phyloP scores from a whole-genome alignment of 2,113 vertebrate genomes.

The Gadus macrocephalus region DNA sequence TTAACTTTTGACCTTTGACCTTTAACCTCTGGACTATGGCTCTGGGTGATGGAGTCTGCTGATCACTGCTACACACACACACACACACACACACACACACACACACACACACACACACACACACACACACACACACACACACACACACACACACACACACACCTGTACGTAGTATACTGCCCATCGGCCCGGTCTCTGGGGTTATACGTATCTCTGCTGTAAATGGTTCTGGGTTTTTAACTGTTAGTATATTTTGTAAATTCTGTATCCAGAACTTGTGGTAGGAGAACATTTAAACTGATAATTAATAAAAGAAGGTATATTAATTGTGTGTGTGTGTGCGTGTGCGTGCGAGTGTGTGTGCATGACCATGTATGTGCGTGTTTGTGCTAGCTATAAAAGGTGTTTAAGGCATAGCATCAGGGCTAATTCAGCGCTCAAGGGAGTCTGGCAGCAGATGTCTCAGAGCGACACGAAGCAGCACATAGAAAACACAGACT shows the following conservation, averaged over 20 bases:
- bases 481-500: too few species aligned
- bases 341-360: not conserved
- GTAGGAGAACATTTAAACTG: slow-evolving; percentile 25
- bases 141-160: slow-evolving; percentile 1
- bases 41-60: too few species aligned
- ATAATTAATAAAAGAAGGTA: not conserved
- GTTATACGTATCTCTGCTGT: slow-evolving; percentile 45
- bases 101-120: too few species aligned
- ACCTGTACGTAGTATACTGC: too few species aligned
- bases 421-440: too few species aligned
- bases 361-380: not conserved
- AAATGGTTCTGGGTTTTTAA: slow-evolving; percentile 39
- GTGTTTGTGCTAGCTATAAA: not conserved
- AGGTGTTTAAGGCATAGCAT: too few species aligned
- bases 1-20: too few species aligned
- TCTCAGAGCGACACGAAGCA: too few species aligned
- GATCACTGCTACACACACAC: too few species aligned
- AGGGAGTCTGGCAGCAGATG: too few species aligned
- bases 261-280: slow-evolving; percentile 40
- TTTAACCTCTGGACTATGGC: too few species aligned
- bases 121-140: too few species aligned
- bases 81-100: not conserved
- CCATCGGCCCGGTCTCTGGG: slow-evolving; percentile 15
- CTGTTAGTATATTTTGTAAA: slow-evolving; percentile 51
- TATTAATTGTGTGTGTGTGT: not conserved